phyloP scores from a whole-genome alignment of 2,113 vertebrate genomes.

The Phoenicopterus ruber region DNA sequence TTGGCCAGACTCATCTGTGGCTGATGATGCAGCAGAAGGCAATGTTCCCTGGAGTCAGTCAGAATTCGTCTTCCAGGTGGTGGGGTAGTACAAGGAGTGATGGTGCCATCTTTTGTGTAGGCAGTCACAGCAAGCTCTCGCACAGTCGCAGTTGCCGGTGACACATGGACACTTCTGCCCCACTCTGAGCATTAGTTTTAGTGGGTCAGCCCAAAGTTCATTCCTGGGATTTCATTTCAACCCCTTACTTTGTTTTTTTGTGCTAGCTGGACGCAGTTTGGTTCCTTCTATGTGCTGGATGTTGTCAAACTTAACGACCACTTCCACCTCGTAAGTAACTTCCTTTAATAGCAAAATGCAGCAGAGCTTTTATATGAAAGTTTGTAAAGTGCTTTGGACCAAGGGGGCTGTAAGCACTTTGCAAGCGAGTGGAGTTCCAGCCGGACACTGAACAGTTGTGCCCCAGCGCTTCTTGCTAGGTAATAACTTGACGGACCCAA shows the following conservation, averaged over 20 bases:
- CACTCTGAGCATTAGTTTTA: not conserved
- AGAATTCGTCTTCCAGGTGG: not conserved
- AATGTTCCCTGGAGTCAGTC: not conserved
- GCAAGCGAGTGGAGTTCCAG: not conserved
- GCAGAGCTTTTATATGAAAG: not conserved
- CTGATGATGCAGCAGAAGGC: slow-evolving; percentile 39
- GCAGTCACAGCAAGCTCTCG: not conserved
- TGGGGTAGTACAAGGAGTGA: not conserved
- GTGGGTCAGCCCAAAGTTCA: not conserved
- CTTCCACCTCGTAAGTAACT: not conserved
- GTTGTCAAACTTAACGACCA: too few relatives aligned
- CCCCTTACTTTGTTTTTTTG: not conserved
- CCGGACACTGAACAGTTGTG: not conserved
- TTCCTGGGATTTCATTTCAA: not conserved
- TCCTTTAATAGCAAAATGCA: not conserved
- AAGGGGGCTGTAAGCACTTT: not conserved
- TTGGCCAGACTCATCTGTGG: not conserved
- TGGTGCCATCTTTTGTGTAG: not conserved
- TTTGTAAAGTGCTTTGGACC: not conserved
- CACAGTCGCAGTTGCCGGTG: not conserved
- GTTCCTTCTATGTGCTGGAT: not conserved
- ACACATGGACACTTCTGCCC: not conserved
- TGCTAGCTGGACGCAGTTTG: not conserved
- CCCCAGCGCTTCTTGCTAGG: not conserved
- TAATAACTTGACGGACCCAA: not conserved